Base-by-base conservation (phyloP, 2,888 invertebrate genomes). In the Cryptops parisi region DNA sequence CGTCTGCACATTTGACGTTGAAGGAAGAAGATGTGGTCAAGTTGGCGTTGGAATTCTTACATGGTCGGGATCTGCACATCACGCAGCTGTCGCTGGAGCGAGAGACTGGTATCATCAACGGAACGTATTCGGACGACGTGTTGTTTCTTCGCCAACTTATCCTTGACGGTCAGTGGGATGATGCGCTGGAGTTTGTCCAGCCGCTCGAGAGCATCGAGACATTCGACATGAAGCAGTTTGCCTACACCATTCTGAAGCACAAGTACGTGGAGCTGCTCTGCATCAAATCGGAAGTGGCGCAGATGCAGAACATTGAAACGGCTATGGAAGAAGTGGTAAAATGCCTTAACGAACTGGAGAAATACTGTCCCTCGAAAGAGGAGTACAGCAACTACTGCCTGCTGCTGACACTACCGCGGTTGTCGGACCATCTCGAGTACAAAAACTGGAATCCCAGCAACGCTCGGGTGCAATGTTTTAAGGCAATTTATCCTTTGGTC, bases 141-240 rank as follows among this genome's bases (percentile, higher is more conserved):
- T 77, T 96, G 46, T 96, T 96, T 70, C 75, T 96, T 21, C 78
- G 94, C 19, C 93, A 94, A 70, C 78, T 96, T 51, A 91, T 96
- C 60, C 78, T 96, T 52, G 96, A 96, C 69, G 96, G 96, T 19
- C 91, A 94, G 71, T 96, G 96, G 96, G 94, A 96, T 70, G 93
- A 94, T 68, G 93, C 89, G 1, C 73, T 93, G 56, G 93, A 94
- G 68, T 96, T 96, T 70, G 85, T 94, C 56, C 90, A 94, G 72
- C 96, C 96, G 0, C 74, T 96, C 52, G 84, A 86, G 56, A 62
- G 67, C 5, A 62, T 73, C 17, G 82, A 72, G 21, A 78, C 82
- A 41, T 94, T 94, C 69, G 83, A 91, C 68, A 78, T 80, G 66
- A 78, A 82, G 62, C 81, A 81, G 67, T 89, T 90, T 69, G 83